Evolutionary conservation across 1,140 invertebrate species (phyloP).

Genomic region (Ips typographus): DNA sequence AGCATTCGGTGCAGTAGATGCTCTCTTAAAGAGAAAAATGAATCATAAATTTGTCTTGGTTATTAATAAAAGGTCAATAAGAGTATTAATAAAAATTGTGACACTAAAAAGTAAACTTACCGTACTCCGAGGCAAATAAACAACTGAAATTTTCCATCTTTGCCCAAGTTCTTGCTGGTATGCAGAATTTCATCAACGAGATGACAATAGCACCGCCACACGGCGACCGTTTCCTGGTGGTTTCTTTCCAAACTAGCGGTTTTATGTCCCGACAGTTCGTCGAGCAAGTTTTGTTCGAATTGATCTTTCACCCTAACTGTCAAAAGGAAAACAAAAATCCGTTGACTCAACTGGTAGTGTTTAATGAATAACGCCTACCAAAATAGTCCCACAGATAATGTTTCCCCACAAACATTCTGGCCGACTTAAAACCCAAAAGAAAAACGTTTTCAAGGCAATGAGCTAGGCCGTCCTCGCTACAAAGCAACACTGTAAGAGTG

Average conservation of each 20-base stretch:
- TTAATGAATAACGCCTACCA: conserved; percentile 59
- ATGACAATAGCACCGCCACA: conserved; percentile 76
- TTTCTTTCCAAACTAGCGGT: conserved; percentile 54
- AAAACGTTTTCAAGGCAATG: conserved; percentile 93
- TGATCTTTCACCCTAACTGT: conserved; percentile 82
- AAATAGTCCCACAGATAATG: conserved; percentile 98
- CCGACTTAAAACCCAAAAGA: conserved; percentile 88
- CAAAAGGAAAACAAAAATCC: conserved; percentile 45
- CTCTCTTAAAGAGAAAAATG: conserved; percentile 64
- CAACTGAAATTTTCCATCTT: conserved; percentile 97
- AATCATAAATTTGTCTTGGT: neutral
- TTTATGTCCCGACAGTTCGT: conserved; percentile 56
- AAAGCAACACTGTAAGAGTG: conserved; percentile 88
- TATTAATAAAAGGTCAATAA: neutral
- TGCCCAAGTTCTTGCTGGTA: conserved; percentile 84
- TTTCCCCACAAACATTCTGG: conserved; percentile 89
- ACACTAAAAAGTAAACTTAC: conserved; percentile 54
- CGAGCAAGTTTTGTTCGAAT: conserved; percentile 73
- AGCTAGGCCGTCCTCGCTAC: conserved; percentile 92
- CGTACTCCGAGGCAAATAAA: conserved; percentile 90
- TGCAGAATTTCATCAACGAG: conserved; percentile 82
- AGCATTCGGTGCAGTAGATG: conserved; percentile 89
- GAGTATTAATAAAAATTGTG: neutral
- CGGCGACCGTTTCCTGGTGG: conserved; percentile 64
- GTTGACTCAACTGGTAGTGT: neutral